Conservation (phyloP, 1,140 invertebrate species). For the Meloidogyne exigua region DNA sequence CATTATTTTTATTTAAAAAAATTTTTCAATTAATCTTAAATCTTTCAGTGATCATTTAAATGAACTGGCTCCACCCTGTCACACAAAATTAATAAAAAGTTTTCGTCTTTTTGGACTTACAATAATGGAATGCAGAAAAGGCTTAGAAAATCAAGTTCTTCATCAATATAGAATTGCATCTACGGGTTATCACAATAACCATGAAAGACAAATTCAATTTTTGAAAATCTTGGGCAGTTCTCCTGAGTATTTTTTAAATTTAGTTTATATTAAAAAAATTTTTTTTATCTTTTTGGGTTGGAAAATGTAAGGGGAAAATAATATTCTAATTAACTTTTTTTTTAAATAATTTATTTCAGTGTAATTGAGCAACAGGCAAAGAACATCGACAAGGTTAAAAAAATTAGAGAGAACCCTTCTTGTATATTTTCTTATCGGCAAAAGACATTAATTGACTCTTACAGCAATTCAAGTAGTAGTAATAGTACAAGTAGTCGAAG, state of each 20-base stretch:
- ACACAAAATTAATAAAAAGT: constrained; percentile 28
- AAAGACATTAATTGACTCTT: neutral
- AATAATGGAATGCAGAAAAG: constrained; percentile 49
- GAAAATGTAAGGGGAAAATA: too few species aligned
- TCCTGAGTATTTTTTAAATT: constrained; percentile 18
- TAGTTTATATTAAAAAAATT: neutral
- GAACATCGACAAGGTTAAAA: neutral
- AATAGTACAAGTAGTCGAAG: too few species aligned
- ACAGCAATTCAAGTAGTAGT: neutral
- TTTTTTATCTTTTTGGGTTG: constrained; percentile 34
- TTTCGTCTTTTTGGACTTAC: constrained; percentile 47
- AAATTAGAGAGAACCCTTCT: constrained; percentile 1
- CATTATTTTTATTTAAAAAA: neutral
- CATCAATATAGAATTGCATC: constrained; percentile 45
- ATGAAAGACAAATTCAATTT: constrained; percentile 33
- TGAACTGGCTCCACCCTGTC: constrained; percentile 36
- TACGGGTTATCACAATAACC: constrained; percentile 24
- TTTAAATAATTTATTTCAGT: neutral
- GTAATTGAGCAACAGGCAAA: neutral
- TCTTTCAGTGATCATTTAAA: constrained; percentile 44
- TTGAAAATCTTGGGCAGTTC: constrained; percentile 32
- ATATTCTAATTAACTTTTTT: too few species aligned
- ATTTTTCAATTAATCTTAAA: neutral
- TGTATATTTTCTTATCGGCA: neutral
- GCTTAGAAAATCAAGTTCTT: constrained; percentile 38